Evolutionary conservation across 1,140 invertebrate species (phyloP).

Genomic region (Micrasema minimum): DNA sequence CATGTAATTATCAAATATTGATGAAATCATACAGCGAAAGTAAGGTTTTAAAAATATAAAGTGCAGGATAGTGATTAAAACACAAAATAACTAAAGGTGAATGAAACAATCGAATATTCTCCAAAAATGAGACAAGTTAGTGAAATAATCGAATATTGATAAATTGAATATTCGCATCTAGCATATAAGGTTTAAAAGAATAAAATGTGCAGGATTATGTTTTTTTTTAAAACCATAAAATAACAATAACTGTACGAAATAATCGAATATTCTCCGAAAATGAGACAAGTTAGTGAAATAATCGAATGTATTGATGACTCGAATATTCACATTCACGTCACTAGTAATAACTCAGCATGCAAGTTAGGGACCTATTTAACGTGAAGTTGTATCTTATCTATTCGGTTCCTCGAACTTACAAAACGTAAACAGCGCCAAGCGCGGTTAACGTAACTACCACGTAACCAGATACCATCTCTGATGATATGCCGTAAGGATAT

Average conservation of each 20-base stretch:
- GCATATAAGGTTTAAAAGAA: too few relatives aligned
- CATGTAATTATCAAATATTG: neutral
- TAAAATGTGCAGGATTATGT: too few relatives aligned
- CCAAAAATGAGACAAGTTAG: neutral
- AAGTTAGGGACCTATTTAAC: neutral
- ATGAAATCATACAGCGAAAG: neutral
- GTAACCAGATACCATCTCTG: neutral
- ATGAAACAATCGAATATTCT: too few relatives aligned
- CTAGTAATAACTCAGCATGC: neutral
- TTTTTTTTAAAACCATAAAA: neutral
- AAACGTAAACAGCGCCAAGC: neutral
- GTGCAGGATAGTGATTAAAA: too few relatives aligned
- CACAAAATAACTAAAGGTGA: neutral
- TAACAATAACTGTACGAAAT: too few relatives aligned
- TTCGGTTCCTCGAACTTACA: neutral
- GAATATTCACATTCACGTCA: neutral
- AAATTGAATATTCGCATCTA: neutral
- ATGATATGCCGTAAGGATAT: slow-evolving; percentile 4
- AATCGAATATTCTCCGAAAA: neutral
- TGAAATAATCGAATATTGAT: neutral
- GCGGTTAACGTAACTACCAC: neutral
- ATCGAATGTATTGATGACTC: neutral
- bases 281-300: neutral
- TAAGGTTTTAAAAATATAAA: too few relatives aligned
- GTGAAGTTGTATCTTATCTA: too few relatives aligned